Conservation (phyloP, 1,140 invertebrate genomes). For the Drosophila kanapiae region DNA sequence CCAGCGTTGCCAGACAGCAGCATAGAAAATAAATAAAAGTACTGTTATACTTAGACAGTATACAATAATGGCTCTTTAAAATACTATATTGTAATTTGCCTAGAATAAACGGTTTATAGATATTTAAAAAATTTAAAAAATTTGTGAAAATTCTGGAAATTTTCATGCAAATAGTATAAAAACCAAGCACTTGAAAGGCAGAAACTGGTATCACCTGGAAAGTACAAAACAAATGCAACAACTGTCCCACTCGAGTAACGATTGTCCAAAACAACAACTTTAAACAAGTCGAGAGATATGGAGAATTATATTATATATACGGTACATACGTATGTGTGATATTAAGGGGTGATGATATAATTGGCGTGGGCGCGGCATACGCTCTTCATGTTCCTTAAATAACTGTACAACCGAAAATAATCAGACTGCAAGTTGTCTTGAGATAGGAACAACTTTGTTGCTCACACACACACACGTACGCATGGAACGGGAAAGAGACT, state of each 20-base stretch:
- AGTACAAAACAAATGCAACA: constrained; percentile 5
- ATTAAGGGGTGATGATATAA: constrained; percentile 28
- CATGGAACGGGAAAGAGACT: neutral
- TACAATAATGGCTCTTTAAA: too few species aligned
- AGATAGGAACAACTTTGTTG: constrained; percentile 48
- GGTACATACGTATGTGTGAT: neutral
- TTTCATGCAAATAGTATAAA: neutral
- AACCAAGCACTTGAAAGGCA: neutral
- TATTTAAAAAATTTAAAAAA: too few species aligned
- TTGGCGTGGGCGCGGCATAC: constrained; percentile 13
- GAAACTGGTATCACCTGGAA: neutral
- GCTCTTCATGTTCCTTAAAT: constrained; percentile 36
- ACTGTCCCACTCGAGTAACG: constrained; percentile 2
- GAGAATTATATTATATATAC: neutral
- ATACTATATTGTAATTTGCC: too few species aligned
- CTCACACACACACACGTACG: constrained; percentile 7
- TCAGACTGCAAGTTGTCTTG: constrained; percentile 62
- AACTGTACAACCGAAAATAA: constrained; percentile 48
- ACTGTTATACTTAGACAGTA: too few species aligned
- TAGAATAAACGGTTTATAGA: too few species aligned
- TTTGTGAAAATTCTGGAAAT: too few species aligned
- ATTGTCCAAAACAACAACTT: neutral
- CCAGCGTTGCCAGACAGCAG: too few species aligned
- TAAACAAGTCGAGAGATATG: neutral
- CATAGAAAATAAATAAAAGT: too few species aligned